phyloP scores from a whole-genome alignment of 2,888 invertebrate species.

The Piscicola geometra region DNA sequence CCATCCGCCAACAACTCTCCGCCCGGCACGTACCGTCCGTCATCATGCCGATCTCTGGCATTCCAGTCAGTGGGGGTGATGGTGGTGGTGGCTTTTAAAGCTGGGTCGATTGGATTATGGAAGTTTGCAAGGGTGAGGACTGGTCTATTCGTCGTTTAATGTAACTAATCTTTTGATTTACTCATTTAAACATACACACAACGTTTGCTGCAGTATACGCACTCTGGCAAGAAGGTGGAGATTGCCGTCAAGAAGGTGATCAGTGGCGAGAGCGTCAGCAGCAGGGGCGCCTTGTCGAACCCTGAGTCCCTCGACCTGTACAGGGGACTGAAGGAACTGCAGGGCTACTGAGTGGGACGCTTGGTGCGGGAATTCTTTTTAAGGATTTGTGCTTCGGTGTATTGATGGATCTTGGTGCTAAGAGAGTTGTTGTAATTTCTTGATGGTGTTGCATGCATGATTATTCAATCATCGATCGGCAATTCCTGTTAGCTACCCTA shows the following conservation, averaged over 20 bases:
- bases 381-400: no score
- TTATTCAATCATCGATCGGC: not conserved
- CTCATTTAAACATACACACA: no score
- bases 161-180: not conserved
- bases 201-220: constrained; percentile 58
- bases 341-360: constrained; percentile 44
- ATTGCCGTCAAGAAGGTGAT: constrained; percentile 60
- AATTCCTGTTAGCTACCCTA: no score
- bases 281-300: constrained; percentile 59
- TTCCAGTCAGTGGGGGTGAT: constrained; percentile 56
- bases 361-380: not conserved
- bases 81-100: not conserved
- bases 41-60: constrained; percentile 58
- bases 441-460: not conserved
- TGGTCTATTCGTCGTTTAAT: not conserved
- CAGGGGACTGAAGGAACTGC: constrained; percentile 53
- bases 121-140: not conserved
- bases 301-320: constrained; percentile 58
- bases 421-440: no score
- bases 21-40: constrained; percentile 61
- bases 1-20: constrained; percentile 58
- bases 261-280: constrained; percentile 57
- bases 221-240: constrained; percentile 63
- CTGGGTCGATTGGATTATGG: no score
- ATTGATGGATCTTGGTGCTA: no score